Evolutionary conservation across 2,888 invertebrate genomes (phyloP).

Genomic region (Euzophera pinguis): DNA sequence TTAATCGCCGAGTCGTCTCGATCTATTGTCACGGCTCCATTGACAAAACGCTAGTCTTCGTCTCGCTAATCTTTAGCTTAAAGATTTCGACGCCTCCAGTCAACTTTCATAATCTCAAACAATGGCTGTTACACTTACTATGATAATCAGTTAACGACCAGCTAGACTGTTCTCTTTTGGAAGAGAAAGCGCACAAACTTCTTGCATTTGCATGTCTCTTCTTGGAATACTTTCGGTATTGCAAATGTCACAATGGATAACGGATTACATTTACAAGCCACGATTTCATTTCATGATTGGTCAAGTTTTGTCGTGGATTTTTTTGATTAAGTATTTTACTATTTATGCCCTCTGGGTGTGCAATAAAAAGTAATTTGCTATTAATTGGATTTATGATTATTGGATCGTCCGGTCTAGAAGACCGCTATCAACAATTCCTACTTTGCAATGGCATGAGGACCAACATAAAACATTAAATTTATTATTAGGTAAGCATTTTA

Average conservation of each 20-base stretch:
- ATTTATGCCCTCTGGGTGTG: too few species aligned
- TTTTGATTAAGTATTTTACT: conserved; percentile 20
- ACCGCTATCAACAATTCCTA: too few species aligned
- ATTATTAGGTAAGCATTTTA: too few species aligned
- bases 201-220: conserved; percentile 47
- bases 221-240: conserved; percentile 67
- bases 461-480: too few species aligned
- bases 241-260: conserved; percentile 72
- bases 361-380: too few species aligned
- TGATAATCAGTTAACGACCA: conserved; percentile 69
- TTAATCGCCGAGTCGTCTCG: conserved; percentile 19
- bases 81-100: conserved; percentile 29
- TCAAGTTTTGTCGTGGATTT: conserved; percentile 39
- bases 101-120: conserved; percentile 61
- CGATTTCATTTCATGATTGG: conserved; percentile 57
- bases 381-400: too few species aligned
- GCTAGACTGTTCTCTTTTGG: conserved; percentile 63
- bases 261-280: conserved; percentile 48
- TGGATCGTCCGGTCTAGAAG: too few species aligned
- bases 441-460: too few species aligned
- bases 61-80: conserved; percentile 25
- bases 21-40: conserved; percentile 25
- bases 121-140: conserved; percentile 64
- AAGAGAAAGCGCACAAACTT: conserved; percentile 65
- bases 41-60: conserved; percentile 23